Conservation (phyloP, 2,888 invertebrate genomes). For the Polymixis lichenea region DNA sequence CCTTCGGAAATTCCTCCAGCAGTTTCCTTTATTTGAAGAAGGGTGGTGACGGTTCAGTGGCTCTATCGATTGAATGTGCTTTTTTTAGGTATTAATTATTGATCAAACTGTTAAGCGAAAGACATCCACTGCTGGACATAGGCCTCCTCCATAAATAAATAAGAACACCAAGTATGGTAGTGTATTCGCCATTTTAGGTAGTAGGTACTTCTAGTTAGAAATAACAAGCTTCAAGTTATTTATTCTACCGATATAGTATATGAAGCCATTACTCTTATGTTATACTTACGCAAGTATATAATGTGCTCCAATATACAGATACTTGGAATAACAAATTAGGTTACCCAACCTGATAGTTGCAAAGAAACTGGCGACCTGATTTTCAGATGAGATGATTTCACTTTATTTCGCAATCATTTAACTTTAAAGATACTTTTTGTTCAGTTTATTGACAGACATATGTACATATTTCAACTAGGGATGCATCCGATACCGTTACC, state of each 20-base stretch:
- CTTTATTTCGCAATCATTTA: conserved; percentile 73
- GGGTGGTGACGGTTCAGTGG: neutral
- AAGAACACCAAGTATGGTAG: neutral
- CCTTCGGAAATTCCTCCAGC: neutral
- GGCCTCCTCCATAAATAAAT: too few species aligned
- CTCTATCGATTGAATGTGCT: neutral
- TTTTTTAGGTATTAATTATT: neutral
- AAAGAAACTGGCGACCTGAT: conserved; percentile 80
- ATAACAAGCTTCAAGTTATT: neutral
- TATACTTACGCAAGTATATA: conserved; percentile 60
- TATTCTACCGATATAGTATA: conserved; percentile 2
- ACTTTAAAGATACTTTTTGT: conserved; percentile 56
- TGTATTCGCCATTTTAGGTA: neutral
- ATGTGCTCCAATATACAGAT: conserved; percentile 72
- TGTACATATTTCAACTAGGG: conserved; percentile 39
- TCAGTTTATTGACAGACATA: conserved; percentile 45
- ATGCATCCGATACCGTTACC: too few species aligned
- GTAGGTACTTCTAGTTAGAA: neutral
- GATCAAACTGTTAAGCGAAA: too few species aligned
- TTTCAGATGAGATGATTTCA: conserved; percentile 75
- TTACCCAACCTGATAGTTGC: conserved; percentile 76
- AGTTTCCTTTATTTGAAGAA: neutral
- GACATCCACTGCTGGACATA: too few species aligned
- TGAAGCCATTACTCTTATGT: conserved; percentile 16
- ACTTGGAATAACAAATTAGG: conserved; percentile 79